phyloP scores from a whole-genome alignment of 2,797 vertebrate species.

The Zonotrichia albicollis region DNA sequence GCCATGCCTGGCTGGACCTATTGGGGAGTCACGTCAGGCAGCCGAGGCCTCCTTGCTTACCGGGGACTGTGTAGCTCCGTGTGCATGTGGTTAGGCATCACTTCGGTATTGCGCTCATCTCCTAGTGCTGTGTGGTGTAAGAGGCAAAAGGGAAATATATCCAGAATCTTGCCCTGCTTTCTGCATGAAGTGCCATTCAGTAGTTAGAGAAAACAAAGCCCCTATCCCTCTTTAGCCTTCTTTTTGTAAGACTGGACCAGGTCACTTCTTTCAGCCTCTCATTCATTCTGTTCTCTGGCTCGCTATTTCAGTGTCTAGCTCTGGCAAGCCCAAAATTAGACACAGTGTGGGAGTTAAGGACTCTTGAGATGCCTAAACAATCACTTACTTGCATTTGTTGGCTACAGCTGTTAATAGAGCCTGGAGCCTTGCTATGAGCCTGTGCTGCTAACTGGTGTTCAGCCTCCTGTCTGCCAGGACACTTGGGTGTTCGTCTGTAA shows the following conservation, averaged over 20 bases:
- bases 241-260: background rate
- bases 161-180: background rate
- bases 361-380: background rate
- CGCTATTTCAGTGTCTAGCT: background rate
- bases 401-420: background rate
- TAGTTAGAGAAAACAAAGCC: background rate
- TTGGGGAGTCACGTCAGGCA: accelerated
- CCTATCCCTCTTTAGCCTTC: background rate
- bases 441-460: background rate
- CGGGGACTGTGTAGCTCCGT: accelerated
- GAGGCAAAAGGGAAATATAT: accelerated
- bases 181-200: background rate
- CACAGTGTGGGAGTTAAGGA: background rate
- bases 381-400: background rate
- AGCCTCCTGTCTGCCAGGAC: background rate
- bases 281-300: background rate
- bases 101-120: accelerated
- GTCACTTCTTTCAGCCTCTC: background rate
- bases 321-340: background rate
- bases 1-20: accelerated
- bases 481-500: background rate
- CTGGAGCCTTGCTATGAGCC: background rate
- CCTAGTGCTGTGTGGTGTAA: background rate
- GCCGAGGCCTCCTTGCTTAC: background rate
- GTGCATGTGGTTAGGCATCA: accelerated